Evolutionary conservation across 2,797 vertebrate genomes (phyloP).

Genomic region (Basileuterus tristriatus): DNA sequence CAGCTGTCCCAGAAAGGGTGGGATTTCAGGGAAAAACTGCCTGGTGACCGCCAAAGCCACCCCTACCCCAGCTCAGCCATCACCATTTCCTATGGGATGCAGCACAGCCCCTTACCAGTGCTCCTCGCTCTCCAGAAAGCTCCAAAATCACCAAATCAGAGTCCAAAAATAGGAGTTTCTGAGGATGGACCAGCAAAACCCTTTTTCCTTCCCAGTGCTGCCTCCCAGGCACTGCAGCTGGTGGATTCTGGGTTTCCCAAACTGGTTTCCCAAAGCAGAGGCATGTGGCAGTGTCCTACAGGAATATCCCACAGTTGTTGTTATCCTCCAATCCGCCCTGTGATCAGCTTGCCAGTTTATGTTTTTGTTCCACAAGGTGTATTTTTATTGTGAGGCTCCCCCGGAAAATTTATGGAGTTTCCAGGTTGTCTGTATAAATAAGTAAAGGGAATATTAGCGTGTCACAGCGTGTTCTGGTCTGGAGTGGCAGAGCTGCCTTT

Average conservation of each 20-base stretch:
- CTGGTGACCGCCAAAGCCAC: background rate
- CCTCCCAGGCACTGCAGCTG: fast-evolving
- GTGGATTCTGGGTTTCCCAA: fast-evolving
- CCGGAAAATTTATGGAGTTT: background rate
- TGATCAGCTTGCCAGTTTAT: background rate
- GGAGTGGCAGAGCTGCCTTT: background rate
- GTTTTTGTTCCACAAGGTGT: background rate
- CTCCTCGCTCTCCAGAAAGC: fast-evolving
- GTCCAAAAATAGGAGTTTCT: fast-evolving
- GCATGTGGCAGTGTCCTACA: background rate
- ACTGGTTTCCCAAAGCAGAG: background rate
- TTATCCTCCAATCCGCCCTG: fast-evolving
- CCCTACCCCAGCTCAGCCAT: background rate
- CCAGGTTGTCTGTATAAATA: background rate
- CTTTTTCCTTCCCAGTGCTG: fast-evolving
- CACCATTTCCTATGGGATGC: fast-evolving
- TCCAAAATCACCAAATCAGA: background rate
- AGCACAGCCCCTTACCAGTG: fast-evolving
- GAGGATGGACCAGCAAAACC: background rate
- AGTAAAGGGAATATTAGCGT: background rate
- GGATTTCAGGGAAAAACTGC: background rate
- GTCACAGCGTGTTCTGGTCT: fast-evolving
- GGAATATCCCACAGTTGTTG: fast-evolving
- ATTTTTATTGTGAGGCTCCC: background rate
- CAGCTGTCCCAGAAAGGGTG: background rate